phyloP scores from a whole-genome alignment of 2,797 vertebrate species.

The Chaetophractus vellerosus region DNA sequence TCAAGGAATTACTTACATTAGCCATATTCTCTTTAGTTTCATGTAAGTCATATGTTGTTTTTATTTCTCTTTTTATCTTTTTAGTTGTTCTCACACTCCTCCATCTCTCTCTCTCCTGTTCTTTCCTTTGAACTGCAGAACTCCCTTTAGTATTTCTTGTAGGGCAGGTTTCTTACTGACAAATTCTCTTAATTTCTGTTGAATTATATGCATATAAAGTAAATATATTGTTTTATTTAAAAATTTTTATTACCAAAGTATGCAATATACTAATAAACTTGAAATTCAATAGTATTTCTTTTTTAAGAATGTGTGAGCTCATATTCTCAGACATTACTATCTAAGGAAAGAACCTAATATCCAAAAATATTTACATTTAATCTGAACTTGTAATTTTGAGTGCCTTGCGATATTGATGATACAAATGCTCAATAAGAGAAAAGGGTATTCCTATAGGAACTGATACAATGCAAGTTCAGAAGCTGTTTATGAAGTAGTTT shows the following conservation, averaged over 20 bases:
- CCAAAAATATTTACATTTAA: background rate
- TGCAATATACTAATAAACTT: background rate
- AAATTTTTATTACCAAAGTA: background rate
- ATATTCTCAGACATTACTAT: background rate
- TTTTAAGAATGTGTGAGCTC: background rate
- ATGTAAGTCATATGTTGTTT: too few relatives aligned
- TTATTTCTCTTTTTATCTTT: too few relatives aligned
- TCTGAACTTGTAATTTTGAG: conserved; percentile 14
- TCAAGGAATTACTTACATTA: too few relatives aligned
- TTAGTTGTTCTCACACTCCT: too few relatives aligned
- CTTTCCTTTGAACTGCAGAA: too few relatives aligned
- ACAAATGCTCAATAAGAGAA: conserved; percentile 78
- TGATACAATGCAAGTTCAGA: conserved; percentile 77
- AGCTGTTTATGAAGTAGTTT: conserved; percentile 74
- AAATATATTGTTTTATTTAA: background rate
- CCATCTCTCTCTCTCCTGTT: too few relatives aligned
- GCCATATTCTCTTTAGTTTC: too few relatives aligned
- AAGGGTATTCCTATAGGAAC: conserved; percentile 27
- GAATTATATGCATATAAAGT: background rate
- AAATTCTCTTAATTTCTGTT: too few relatives aligned
- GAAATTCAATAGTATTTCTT: background rate
- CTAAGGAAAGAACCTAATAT: background rate
- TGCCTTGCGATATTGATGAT: conserved; percentile 51
- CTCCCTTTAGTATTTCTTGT: too few relatives aligned
- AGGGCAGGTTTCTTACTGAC: too few relatives aligned